These are phyloP conservation scores for Drosophila lutescens DNA, from an alignment of 2,888 invertebrate genomes.

Conservation along the genomic window DNA sequence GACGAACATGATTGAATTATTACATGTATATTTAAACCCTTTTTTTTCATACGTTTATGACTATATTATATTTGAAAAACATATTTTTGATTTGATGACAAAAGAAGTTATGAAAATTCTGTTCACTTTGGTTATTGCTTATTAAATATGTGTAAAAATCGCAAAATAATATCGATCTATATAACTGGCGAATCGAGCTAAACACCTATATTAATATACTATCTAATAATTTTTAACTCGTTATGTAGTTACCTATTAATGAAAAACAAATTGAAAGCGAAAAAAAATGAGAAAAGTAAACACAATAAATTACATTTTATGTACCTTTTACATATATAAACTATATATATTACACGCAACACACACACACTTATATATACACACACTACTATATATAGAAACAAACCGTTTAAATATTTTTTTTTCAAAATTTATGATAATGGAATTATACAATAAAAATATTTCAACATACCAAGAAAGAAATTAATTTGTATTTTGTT, in stretches of 20 bases:
- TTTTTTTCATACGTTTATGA: constrained; percentile 36
- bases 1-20: constrained; percentile 37
- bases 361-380: constrained; percentile 28
- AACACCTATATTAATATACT: constrained; percentile 29
- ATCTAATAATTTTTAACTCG: constrained; percentile 68
- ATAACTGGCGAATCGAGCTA: constrained; percentile 29
- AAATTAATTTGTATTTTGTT: constrained; percentile 33
- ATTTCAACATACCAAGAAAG: constrained; percentile 72
- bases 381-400: constrained; percentile 24
- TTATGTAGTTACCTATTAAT: constrained; percentile 76
- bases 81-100: constrained; percentile 23
- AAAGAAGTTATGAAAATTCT: constrained; percentile 23
- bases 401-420: constrained; percentile 40
- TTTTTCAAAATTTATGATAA: constrained; percentile 66
- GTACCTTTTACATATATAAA: constrained; percentile 47
- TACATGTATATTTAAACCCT: constrained; percentile 21
- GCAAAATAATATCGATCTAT: constrained; percentile 28
- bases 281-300: constrained; percentile 32
- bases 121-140: constrained; percentile 55
- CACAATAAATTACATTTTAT: constrained; percentile 41
- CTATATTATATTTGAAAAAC: constrained; percentile 24
- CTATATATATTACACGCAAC: constrained; percentile 41
- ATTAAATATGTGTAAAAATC: constrained; percentile 35
- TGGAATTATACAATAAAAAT: constrained; percentile 69
- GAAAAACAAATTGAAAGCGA: constrained; percentile 35